phyloP scores from a whole-genome alignment of 2,113 vertebrate species.

The Chaetodon auriga region DNA sequence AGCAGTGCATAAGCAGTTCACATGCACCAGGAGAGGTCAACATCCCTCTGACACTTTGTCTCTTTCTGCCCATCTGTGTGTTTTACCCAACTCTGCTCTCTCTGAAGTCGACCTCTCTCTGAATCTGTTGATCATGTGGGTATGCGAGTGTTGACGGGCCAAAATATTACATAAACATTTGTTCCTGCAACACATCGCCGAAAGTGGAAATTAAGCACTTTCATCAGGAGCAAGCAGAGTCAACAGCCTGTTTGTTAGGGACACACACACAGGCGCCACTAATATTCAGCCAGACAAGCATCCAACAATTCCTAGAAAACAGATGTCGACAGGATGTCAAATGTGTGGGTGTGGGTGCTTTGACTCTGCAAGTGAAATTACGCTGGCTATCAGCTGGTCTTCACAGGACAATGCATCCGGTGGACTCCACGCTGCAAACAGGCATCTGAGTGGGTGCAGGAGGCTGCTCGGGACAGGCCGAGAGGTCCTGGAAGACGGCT shows the following conservation, averaged over 20 bases:
- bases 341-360: conserved; percentile 7
- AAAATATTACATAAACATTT: conserved; percentile 38
- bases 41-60: neutral
- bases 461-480: conserved; percentile 30
- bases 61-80: neutral
- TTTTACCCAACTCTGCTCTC: neutral
- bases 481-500: conserved; percentile 60
- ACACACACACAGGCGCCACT: conserved; percentile 23
- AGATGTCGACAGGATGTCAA: conserved; percentile 47
- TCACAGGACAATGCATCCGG: conserved; percentile 12
- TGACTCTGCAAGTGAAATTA: conserved; percentile 9
- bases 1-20: conserved; percentile 11
- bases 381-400: conserved; percentile 2
- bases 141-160: neutral
- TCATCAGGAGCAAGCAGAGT: conserved; percentile 17
- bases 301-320: conserved; percentile 47
- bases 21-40: neutral
- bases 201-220: conserved; percentile 33
- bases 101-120: neutral
- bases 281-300: conserved; percentile 6
- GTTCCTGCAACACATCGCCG: conserved; percentile 22
- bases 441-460: conserved; percentile 9
- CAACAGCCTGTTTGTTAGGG: conserved; percentile 16
- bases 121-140: conserved; percentile 10
- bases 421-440: conserved; percentile 8